These are phyloP conservation scores for Spicauda simplicius DNA, from an alignment of 2,888 invertebrate genomes.

Conservation along the genomic window DNA sequence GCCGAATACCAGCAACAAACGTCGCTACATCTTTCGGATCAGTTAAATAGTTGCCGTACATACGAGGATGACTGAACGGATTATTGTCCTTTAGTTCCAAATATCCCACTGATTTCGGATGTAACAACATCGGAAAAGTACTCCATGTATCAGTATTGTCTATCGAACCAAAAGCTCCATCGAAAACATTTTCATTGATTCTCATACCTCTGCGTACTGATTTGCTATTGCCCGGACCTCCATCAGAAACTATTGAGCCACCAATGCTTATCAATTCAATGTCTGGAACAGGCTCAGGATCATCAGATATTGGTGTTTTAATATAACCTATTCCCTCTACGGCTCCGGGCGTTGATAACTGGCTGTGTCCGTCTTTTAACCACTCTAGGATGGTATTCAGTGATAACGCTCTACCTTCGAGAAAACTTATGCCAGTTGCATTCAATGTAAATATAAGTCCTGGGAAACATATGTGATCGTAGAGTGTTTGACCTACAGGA, in stretches of 20 bases:
- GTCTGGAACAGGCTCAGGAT: slow-evolving; percentile 86
- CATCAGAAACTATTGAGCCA: slow-evolving; percentile 87
- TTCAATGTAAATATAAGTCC: slow-evolving; percentile 75
- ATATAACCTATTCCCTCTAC: slow-evolving; percentile 88
- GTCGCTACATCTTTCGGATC: slow-evolving; percentile 86
- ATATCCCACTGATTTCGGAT: slow-evolving; percentile 90
- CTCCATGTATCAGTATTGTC: slow-evolving; percentile 85
- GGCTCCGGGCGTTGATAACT: slow-evolving; percentile 84
- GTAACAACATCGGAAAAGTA: slow-evolving; percentile 88
- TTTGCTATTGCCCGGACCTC: slow-evolving; percentile 68
- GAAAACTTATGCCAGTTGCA: slow-evolving; percentile 62
- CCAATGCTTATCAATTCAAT: slow-evolving; percentile 87
- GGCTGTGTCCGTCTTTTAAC: slow-evolving; percentile 71
- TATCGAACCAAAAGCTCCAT: slow-evolving; percentile 82
- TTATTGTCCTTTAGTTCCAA: slow-evolving; percentile 88
- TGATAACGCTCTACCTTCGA: slow-evolving; percentile 53
- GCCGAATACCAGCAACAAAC: slow-evolving; percentile 86
- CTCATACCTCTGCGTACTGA: slow-evolving; percentile 82
- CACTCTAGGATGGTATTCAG: slow-evolving; percentile 56
- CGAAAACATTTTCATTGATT: slow-evolving; percentile 81
- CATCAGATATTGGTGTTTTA: slow-evolving; percentile 84
- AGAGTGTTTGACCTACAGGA: slow-evolving; percentile 88
- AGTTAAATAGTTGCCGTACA: slow-evolving; percentile 92
- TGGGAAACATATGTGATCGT: slow-evolving; percentile 86
- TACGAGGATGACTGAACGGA: slow-evolving; percentile 90